These are phyloP conservation scores for Thera obeliscata DNA, from an alignment of 2,888 invertebrate species.

Conservation along the genomic window DNA sequence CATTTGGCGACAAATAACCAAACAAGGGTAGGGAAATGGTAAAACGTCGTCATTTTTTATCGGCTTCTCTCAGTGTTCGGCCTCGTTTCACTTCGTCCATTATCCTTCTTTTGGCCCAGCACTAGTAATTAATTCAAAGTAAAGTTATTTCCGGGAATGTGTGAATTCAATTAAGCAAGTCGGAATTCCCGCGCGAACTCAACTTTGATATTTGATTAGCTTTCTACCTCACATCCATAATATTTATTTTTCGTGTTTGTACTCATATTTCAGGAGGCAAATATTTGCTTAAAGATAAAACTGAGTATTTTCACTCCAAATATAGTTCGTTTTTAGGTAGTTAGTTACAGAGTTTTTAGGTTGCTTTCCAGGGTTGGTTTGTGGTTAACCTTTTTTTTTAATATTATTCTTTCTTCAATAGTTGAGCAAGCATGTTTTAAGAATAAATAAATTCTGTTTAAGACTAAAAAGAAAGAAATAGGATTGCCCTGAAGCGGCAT, in stretches of 20 bases:
- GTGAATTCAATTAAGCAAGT: constrained; percentile 31
- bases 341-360: too few species aligned
- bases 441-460: too few species aligned
- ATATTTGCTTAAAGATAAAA: background rate
- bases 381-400: too few species aligned
- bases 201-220: constrained; percentile 28
- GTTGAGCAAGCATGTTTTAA: too few species aligned
- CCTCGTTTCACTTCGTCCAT: background rate
- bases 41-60: background rate
- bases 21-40: background rate
- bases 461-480: too few species aligned
- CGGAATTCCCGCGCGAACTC: constrained; percentile 10
- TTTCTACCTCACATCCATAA: constrained; percentile 21
- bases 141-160: constrained; percentile 35
- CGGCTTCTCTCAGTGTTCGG: background rate
- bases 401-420: too few species aligned
- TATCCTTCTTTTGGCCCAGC: constrained; percentile 9
- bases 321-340: background rate
- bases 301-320: background rate
- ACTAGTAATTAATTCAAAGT: constrained; percentile 37
- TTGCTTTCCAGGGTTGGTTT: too few species aligned
- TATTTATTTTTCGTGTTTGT: constrained; percentile 10
- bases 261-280: background rate
- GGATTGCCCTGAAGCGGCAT: too few species aligned
- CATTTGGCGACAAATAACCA: background rate